These are phyloP conservation scores for Dryoscopus gambensis DNA, from an alignment of 2,113 vertebrate genomes.

Conservation along the genomic window DNA sequence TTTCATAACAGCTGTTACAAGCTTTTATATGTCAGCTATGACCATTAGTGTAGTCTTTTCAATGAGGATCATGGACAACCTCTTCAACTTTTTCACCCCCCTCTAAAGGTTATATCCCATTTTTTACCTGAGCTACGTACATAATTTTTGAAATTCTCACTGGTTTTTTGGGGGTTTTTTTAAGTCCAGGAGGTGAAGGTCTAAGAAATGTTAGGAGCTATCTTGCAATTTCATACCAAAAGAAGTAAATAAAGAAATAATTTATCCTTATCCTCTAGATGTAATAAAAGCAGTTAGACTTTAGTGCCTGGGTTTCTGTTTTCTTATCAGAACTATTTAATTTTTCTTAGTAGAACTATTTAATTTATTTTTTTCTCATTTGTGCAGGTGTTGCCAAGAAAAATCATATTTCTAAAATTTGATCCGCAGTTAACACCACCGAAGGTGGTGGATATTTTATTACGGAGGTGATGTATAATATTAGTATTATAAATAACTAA, in stretches of 20 bases:
- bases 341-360: not conserved
- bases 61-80: not conserved
- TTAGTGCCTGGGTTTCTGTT: not conserved
- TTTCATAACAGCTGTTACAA: not conserved
- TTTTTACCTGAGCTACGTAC: not conserved
- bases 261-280: not conserved
- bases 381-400: not conserved
- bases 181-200: not conserved
- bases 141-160: not conserved
- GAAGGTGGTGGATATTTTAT: not conserved
- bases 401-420: not conserved
- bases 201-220: not conserved
- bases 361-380: not conserved
- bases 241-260: not conserved
- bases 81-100: not conserved
- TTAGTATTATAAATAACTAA: not conserved
- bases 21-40: not conserved
- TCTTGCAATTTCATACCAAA: not conserved
- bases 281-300: not conserved
- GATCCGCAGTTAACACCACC: not conserved
- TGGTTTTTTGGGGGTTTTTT: not conserved
- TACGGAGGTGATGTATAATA: not conserved
- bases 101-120: not conserved
- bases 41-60: not conserved
- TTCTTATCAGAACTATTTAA: not conserved